Evolutionary conservation across 35 echinoderm and acorn worm genomes (phyloP), one percentile per base, ranked within the genome.

Genomic region (Apostichopus japonicus): DNA sequence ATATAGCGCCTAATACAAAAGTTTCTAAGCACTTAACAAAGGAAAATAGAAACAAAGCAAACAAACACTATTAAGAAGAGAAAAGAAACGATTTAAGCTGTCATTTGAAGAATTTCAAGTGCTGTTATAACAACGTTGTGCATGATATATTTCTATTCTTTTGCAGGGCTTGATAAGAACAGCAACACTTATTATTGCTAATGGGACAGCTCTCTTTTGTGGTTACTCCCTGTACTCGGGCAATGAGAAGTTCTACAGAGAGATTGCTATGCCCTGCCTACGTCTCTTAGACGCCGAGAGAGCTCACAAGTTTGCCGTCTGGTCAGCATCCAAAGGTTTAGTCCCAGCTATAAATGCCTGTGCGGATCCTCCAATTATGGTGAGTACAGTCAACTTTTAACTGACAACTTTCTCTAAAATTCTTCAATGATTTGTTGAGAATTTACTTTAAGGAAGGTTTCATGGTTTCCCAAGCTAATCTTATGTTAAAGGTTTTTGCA

Each of bases 241-340:
- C 17, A 96, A 96, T 77, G 97, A 99, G 70, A 96, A 92, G 86
- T 99, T 99, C 84, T 96, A 99, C 83, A 92, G 86, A 19, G 86
- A 99, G 11, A 61, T 96, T 87, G 93, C 92, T n/a, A 99, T 99
- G 95, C 97, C 97, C 24, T 73, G 79, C 8, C 55, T 96, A 71
- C 86, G 80, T 71, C 57, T 96, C 44, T 23, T 96, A 14, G 86
- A 91, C 77, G 93, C 95, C 54, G 97, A 99, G 86, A 93, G 19
- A 10, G 87, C 95, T 9, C 97, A 99, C 79, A 90, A 87, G 19
- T 83, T 99, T 22, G 95, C 87, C 5, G 95, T 99, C 3, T 96
- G 94, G 84, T 82, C 87, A 24, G 93, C 95, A 44, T 81, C 95
- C 6, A 95, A 92, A 92, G 95, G 97, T 54, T 23, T 99, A 19